Evolutionary conservation across 2,113 vertebrate species (phyloP).

Genomic region (Oncorhynchus tshawytscha): DNA sequence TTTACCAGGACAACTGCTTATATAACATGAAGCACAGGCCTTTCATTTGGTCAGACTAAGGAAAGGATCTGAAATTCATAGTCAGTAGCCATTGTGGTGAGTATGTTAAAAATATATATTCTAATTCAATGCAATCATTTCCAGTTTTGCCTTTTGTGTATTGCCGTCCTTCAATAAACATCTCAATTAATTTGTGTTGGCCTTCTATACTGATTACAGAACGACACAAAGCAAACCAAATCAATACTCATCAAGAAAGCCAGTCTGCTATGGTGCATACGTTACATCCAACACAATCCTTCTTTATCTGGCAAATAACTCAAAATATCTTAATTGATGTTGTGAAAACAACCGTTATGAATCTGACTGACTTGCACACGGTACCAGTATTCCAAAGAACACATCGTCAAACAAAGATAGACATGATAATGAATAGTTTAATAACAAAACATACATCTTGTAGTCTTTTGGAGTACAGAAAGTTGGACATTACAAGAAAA

Average conservation of each 20-base stretch:
- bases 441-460: not conserved
- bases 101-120: not conserved
- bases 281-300: not conserved
- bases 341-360: too few species aligned
- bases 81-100: not conserved
- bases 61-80: not conserved
- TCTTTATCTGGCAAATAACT: too few species aligned
- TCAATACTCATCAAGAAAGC: not conserved
- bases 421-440: not conserved
- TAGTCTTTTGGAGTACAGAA: not conserved
- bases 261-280: not conserved
- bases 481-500: not conserved
- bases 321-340: too few species aligned
- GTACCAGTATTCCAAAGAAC: not conserved
- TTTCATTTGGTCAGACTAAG: not conserved
- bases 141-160: not conserved
- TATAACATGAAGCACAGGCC: not conserved
- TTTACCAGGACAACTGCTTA: not conserved
- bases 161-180: constrained; percentile 40
- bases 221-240: not conserved
- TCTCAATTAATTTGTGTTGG: not conserved
- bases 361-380: not conserved
- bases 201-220: not conserved
- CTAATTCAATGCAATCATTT: not conserved
- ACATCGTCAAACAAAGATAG: not conserved